Evolutionary conservation across 2,888 invertebrate genomes (phyloP), one percentile per base, ranked within the genome.

Genomic region (Seira musarum): DNA sequence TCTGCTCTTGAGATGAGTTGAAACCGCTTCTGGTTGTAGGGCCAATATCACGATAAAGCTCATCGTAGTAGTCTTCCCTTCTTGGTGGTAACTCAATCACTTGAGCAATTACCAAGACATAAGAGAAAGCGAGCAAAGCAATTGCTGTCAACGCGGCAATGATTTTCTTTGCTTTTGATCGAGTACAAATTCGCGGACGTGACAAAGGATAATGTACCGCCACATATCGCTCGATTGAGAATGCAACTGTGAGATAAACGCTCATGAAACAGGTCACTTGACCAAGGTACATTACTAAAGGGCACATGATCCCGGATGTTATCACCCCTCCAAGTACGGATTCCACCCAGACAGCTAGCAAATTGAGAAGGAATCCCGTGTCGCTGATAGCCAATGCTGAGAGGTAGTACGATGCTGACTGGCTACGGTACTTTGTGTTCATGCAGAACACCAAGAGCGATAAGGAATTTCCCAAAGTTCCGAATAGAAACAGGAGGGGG

Each of bases 181-280:
- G 92, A 0, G 94, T 94, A 88, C 94, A 95, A 89, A 94, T 90
- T 2, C 92, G 91, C 79, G 92, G 93, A 1, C 94, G 90, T 71
- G 91, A 91, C 10, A 92, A 87, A 0, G 92, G 92, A 88, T 94
- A 94, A 84, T 93, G 90, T 0, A 96, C 95, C 0, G 95, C 95
- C 5, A 96, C 92, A 88, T 94, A 96, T 22, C 96, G 91, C 88
- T 96, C 96, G 0, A 94, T 91, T 0, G 96, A 96, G 88, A 96
- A 96, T 0, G 95, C 93, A 6, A 95, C 94, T 21, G 95, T 94
- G 81, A 95, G 91, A 95, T 96, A 96, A 0, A 94, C 93, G 86
- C 95, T 95, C 75, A 94, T 89, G 87, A 94, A 94, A 87, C 94
- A 93, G 82, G 93, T 92, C 76, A 94, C 91, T 86, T 93, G 93